phyloP scores from a whole-genome alignment of 2,113 vertebrate species.

The Nibea coibor region DNA sequence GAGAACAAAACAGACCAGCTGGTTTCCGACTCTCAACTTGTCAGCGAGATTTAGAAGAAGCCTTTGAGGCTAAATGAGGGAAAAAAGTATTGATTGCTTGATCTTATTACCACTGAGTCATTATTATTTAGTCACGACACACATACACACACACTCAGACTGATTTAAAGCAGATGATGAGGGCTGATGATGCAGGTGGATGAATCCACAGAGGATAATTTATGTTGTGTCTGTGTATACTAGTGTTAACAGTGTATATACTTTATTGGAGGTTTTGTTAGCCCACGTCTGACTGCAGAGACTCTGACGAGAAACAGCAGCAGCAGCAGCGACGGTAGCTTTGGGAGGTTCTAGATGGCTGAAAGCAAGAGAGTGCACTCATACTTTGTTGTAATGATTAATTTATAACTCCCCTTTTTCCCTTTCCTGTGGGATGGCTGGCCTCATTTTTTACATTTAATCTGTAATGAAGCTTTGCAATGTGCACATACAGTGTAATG shows the following conservation, averaged over 20 bases:
- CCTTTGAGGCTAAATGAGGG: constrained; percentile 33
- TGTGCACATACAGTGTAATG: constrained; percentile 39
- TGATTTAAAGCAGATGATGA: constrained; percentile 42
- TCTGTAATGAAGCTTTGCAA: constrained; percentile 52
- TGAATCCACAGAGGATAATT: constrained; percentile 35
- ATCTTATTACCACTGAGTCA: constrained; percentile 24
- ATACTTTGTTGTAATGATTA: constrained; percentile 72
- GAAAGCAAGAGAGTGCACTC: constrained; percentile 63
- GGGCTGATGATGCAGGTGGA: constrained; percentile 31
- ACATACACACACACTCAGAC: neutral
- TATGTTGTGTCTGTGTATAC: constrained; percentile 13
- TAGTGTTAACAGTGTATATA: constrained; percentile 23
- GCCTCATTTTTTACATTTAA: constrained; percentile 62
- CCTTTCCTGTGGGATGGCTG: constrained; percentile 50
- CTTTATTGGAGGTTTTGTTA: constrained; percentile 38
- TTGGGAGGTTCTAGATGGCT: constrained; percentile 51
- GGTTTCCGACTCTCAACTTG: neutral
- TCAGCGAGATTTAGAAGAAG: constrained; percentile 26
- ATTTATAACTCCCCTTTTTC: constrained; percentile 70
- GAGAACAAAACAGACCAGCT: constrained; percentile 9
- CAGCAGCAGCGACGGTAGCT: constrained; percentile 13
- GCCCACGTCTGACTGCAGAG: constrained; percentile 51
- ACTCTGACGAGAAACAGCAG: constrained; percentile 32
- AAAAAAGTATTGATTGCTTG: constrained; percentile 52
- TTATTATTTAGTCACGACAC: constrained; percentile 48